A percentile compares a stretch with the other conserved stretches of the same genome.
Conservation (phyloP, 2,113 vertebrate species). For the Odontesthes bonariensis region DNA sequence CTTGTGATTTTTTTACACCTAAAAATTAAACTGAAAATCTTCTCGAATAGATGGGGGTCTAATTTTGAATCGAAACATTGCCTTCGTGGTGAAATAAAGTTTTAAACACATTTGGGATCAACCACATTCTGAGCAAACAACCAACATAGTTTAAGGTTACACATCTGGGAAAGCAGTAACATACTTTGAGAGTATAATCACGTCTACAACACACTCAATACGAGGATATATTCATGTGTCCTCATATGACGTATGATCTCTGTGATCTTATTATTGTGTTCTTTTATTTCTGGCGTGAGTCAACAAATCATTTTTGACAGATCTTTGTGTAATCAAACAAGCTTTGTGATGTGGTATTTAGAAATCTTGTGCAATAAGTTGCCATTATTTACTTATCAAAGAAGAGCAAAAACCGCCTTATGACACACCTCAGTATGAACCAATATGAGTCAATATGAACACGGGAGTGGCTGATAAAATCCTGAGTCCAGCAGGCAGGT, state of each 20-base stretch:
- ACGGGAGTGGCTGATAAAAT: slow-evolving; percentile 54
- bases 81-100: not conserved
- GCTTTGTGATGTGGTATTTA: slow-evolving; percentile 11
- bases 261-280: no score
- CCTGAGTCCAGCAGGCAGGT: not conserved
- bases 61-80: not conserved
- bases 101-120: not conserved
- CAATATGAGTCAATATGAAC: slow-evolving; percentile 56
- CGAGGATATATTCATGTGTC: not conserved
- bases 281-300: not conserved
- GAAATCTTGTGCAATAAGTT: slow-evolving; percentile 32
- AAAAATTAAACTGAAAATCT: not conserved
- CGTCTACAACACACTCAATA: not conserved
- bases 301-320: not conserved
- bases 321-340: not conserved
- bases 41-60: no score
- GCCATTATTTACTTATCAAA: slow-evolving; percentile 31
- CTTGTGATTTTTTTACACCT: not conserved
- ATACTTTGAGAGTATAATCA: slow-evolving; percentile 18
- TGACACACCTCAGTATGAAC: slow-evolving; percentile 27
- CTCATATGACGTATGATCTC: no score
- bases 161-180: not conserved
- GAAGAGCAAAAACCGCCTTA: slow-evolving; percentile 3
- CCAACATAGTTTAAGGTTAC: not conserved
- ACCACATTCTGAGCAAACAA: slow-evolving; percentile 14